Conservation (phyloP, 2,113 vertebrate genomes). For the Rhombomys opimus region DNA sequence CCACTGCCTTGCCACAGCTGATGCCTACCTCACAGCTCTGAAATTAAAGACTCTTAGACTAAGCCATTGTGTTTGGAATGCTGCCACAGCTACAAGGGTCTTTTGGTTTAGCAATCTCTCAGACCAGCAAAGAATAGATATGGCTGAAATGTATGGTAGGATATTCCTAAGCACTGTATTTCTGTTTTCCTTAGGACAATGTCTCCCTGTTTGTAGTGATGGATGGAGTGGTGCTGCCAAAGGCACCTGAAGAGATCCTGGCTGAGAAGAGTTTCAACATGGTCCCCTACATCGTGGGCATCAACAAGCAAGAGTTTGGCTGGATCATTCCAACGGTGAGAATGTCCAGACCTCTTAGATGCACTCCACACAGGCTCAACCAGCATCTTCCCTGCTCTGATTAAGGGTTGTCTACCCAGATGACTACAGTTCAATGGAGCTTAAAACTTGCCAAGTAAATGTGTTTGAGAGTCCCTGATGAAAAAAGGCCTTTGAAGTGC, state of each 20-base stretch:
- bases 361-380: accelerated
- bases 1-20: no score
- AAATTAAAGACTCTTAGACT: no score
- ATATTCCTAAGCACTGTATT: accelerated
- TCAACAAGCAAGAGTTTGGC: conserved; percentile 77
- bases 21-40: not conserved
- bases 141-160: accelerated
- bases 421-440: no score
- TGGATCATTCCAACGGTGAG: conserved; percentile 73
- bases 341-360: accelerated
- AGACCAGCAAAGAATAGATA: accelerated
- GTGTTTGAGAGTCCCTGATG: not conserved
- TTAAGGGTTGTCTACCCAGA: not conserved
- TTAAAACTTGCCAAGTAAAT: not conserved
- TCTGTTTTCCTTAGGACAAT: not conserved
- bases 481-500: not conserved
- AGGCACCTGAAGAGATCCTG: conserved; percentile 46
- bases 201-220: not conserved
- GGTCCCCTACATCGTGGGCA: conserved; percentile 46
- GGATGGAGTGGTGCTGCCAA: conserved; percentile 62
- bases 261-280: conserved; percentile 57
- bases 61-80: not conserved
- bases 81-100: accelerated
- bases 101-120: not conserved
- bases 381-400: accelerated